Percentiles rank a stretch among this genome's conserved stretches.
phyloP scores from a whole-genome alignment of 2,888 invertebrate species.

The Drosophila villosipedis region DNA sequence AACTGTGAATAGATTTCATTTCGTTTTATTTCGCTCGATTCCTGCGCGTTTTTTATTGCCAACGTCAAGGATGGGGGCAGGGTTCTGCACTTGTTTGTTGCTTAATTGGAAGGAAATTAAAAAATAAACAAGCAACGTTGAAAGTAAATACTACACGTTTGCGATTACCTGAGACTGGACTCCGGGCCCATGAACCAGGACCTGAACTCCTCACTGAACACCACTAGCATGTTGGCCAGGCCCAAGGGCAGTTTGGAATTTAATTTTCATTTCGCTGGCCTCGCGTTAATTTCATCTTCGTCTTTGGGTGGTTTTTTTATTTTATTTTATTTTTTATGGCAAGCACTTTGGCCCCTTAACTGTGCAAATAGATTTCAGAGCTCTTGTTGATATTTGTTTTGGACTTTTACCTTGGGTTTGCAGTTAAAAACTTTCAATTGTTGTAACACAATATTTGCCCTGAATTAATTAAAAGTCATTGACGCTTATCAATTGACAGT shows the following conservation, averaged over 20 bases:
- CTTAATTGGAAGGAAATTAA: conserved; percentile 82
- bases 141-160: conserved; percentile 78
- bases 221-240: conserved; percentile 15
- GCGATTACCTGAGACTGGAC: conserved; percentile 70
- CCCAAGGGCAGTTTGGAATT: conserved; percentile 75
- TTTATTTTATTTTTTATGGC: conserved; percentile 8
- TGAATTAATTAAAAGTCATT: conserved; percentile 77
- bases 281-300: conserved; percentile 71
- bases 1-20: conserved; percentile 50
- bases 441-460: conserved; percentile 66
- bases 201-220: conserved; percentile 13
- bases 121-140: conserved; percentile 78
- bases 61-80: conserved; percentile 16
- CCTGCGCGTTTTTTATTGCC: conserved; percentile 61
- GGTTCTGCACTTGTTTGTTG: conserved; percentile 74
- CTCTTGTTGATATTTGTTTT: conserved; percentile 57
- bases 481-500: conserved; percentile 63
- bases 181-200: background rate
- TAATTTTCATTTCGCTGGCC: conserved; percentile 71
- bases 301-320: conserved; percentile 29
- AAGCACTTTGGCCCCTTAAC: conserved; percentile 58
- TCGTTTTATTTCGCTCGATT: conserved; percentile 53
- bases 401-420: conserved; percentile 42
- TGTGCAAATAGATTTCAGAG: conserved; percentile 73
- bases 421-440: conserved; percentile 59